A percentile compares a stretch with the other conserved stretches of the same genome.
These are phyloP conservation scores for Eublepharis macularius DNA, from an alignment of 2,113 vertebrate species.

Conservation along the genomic window DNA sequence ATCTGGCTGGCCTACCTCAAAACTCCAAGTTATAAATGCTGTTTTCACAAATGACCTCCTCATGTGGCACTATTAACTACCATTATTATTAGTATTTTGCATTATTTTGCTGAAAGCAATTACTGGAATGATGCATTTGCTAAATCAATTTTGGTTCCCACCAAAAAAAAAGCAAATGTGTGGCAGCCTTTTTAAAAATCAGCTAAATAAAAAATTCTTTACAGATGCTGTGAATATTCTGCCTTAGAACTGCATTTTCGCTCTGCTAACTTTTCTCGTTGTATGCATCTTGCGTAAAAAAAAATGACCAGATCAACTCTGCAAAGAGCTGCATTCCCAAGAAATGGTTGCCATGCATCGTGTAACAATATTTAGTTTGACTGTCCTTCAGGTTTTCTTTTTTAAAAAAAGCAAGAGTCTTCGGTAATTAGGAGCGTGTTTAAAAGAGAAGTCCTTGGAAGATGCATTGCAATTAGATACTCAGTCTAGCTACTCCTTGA, in stretches of 20 bases:
- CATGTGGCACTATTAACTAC: conserved; percentile 52
- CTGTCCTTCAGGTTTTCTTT: conserved; percentile 35
- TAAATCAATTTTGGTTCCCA: conserved; percentile 55
- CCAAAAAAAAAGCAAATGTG: conserved; percentile 46
- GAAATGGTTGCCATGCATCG: background rate
- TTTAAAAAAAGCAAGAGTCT: conserved; percentile 10
- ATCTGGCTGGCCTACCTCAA: background rate
- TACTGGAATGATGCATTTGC: conserved; percentile 54
- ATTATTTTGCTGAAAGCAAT: conserved; percentile 60
- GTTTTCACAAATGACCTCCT: conserved; percentile 50
- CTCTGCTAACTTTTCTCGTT: conserved; percentile 56
- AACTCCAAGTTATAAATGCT: conserved; percentile 20
- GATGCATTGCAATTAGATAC: conserved; percentile 51
- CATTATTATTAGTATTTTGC: conserved; percentile 60
- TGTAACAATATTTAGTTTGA: background rate
- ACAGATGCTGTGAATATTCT: conserved; percentile 33
- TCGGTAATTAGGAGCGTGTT: background rate
- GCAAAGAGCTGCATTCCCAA: background rate
- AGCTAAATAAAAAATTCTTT: conserved; percentile 4
- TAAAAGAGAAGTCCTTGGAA: conserved; percentile 42
- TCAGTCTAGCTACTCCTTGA: conserved; percentile 68
- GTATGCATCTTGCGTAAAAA: conserved; percentile 33
- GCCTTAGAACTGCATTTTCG: conserved; percentile 59
- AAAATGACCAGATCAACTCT: conserved; percentile 18
- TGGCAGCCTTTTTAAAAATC: conserved; percentile 36